Evolutionary conservation across 64 coral and sea anemone genomes (phyloP).

Genomic region (Orbicella faveolata): DNA sequence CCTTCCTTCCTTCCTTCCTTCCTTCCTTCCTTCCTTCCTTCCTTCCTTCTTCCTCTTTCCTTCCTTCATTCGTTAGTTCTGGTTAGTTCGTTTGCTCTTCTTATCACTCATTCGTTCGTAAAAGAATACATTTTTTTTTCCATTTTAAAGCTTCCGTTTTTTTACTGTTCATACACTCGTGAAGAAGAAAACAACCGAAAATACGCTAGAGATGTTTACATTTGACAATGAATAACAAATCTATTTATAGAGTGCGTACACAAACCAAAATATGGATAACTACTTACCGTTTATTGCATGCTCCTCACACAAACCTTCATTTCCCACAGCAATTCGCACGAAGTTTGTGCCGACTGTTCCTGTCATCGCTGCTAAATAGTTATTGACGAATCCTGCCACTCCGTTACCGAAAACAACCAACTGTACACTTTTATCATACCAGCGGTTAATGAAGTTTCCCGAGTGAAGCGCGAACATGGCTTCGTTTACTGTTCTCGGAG

Average conservation of each 20-base stretch:
- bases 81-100: background rate
- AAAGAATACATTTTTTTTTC: background rate
- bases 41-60: too few species aligned
- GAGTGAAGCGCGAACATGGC: conserved; percentile 73
- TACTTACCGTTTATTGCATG: background rate
- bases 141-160: background rate
- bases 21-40: too few species aligned
- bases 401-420: conserved; percentile 61
- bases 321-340: conserved; percentile 13
- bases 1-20: too few species aligned
- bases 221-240: too few species aligned
- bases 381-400: conserved; percentile 60
- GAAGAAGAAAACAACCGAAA: too few species aligned
- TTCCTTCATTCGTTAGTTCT: too few species aligned
- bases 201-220: too few species aligned
- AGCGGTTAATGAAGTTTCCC: conserved; percentile 73
- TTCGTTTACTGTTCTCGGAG: conserved; percentile 65
- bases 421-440: conserved; percentile 72
- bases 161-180: background rate
- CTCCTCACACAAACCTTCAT: conserved; percentile 7
- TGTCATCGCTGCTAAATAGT: conserved; percentile 64
- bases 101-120: background rate
- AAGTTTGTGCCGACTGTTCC: conserved; percentile 50
- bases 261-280: background rate
- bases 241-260: too few species aligned